Conservation (phyloP, 2,797 vertebrate species). For the Forpus xanthops region DNA sequence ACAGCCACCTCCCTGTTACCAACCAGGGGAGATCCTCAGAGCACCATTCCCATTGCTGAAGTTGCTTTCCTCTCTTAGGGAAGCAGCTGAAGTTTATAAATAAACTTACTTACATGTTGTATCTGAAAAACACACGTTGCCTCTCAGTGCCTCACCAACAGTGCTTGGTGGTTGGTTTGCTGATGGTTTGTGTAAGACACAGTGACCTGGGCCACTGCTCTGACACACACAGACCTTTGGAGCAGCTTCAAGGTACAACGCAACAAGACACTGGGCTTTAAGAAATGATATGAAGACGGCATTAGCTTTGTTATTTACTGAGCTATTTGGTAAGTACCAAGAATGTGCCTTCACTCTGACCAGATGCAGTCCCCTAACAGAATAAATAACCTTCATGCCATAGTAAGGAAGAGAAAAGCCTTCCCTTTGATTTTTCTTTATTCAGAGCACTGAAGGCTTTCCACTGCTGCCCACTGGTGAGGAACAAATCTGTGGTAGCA, state of each 20-base stretch:
- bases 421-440: not conserved
- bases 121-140: not conserved
- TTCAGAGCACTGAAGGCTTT: not conserved
- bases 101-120: not conserved
- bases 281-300: not conserved
- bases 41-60: not conserved
- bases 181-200: not conserved
- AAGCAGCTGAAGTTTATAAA: not conserved
- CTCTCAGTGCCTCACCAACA: not conserved
- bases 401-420: not conserved
- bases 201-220: rapidly evolving
- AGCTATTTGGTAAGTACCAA: not conserved
- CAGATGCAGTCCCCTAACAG: not conserved
- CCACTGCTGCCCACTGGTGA: not conserved
- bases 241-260: not conserved
- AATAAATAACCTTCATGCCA: not conserved
- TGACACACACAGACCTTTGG: not conserved
- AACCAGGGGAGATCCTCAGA: not conserved
- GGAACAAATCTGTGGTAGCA: not conserved
- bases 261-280: not conserved
- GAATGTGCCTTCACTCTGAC: not conserved
- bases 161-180: rapidly evolving
- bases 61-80: not conserved
- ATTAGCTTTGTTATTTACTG: not conserved
- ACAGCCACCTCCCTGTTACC: not conserved